Percentiles rank a stretch among this genome's conserved stretches.
phyloP scores from a whole-genome alignment of 2,113 vertebrate genomes.

The Oceanodroma tethys region DNA sequence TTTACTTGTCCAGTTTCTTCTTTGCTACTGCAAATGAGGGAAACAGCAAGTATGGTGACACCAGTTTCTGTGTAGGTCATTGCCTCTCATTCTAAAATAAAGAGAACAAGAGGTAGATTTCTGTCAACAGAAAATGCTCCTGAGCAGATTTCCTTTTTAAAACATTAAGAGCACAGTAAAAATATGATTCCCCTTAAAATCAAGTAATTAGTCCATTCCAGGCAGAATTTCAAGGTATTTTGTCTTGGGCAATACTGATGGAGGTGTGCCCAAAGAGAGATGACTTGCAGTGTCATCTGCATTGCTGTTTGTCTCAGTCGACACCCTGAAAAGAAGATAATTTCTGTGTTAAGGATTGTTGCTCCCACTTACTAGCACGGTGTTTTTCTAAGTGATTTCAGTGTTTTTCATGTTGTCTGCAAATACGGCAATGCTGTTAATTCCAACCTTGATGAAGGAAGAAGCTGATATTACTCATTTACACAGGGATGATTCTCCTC shows the following conservation, averaged over 20 bases:
- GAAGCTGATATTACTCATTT: background rate
- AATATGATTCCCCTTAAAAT: background rate
- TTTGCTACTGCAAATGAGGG: background rate
- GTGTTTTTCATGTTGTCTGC: background rate
- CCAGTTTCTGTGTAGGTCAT: background rate
- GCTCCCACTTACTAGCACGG: background rate
- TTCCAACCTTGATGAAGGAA: background rate
- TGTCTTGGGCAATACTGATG: background rate
- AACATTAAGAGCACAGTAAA: background rate
- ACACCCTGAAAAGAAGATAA: background rate
- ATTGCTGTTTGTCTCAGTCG: background rate
- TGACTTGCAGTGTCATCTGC: background rate
- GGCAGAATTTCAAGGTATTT: background rate
- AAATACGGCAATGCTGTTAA: background rate
- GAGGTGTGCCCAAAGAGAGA: background rate
- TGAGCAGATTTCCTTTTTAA: background rate
- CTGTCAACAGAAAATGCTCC: background rate
- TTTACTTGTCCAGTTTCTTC: background rate
- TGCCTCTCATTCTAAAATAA: background rate
- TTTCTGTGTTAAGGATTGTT: background rate
- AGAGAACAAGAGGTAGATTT: background rate
- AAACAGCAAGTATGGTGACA: background rate
- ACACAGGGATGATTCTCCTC: background rate
- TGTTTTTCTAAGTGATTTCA: background rate
- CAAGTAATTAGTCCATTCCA: background rate